A percentile compares a stretch with the other conserved stretches of the same genome.
Conservation (phyloP, 1,140 invertebrate genomes). For the Cataglyphis hispanica region DNA sequence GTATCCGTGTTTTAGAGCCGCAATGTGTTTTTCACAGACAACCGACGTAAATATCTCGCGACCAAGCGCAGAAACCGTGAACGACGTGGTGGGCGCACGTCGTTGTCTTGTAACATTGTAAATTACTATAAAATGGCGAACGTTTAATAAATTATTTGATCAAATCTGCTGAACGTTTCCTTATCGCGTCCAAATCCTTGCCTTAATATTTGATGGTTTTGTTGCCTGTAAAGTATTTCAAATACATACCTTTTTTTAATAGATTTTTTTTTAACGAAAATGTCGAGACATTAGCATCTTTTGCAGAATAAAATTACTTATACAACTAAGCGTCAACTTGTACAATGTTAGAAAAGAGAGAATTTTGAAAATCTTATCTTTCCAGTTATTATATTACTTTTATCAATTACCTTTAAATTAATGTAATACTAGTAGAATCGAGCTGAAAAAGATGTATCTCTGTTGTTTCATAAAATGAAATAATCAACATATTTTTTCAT, state of each 20-base stretch:
- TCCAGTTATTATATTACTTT: neutral
- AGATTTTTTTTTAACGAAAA: neutral
- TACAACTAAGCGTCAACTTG: neutral
- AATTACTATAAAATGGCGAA: slow-evolving; percentile 76
- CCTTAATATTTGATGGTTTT: neutral
- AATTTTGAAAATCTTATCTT: neutral
- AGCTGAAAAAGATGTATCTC: neutral
- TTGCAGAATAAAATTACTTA: neutral
- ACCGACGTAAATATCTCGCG: slow-evolving; percentile 68
- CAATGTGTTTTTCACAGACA: slow-evolving; percentile 77
- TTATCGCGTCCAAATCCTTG: neutral
- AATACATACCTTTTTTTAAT: neutral
- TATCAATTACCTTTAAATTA: neutral
- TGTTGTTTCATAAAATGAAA: neutral
- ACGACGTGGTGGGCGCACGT: slow-evolving; percentile 58
- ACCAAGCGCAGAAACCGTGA: slow-evolving; percentile 62
- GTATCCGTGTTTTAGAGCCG: slow-evolving; percentile 71
- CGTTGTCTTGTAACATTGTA: slow-evolving; percentile 79
- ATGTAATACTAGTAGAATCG: neutral
- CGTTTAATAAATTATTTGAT: slow-evolving; percentile 82
- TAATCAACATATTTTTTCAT: neutral
- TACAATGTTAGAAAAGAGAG: neutral
- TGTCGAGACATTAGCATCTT: neutral
- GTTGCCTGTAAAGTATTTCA: neutral
- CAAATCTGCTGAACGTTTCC: slow-evolving; percentile 44